Evolutionary conservation across 1,140 invertebrate species (phyloP), one percentile per base, ranked within the genome.

Genomic region (Dysdera silvatica): DNA sequence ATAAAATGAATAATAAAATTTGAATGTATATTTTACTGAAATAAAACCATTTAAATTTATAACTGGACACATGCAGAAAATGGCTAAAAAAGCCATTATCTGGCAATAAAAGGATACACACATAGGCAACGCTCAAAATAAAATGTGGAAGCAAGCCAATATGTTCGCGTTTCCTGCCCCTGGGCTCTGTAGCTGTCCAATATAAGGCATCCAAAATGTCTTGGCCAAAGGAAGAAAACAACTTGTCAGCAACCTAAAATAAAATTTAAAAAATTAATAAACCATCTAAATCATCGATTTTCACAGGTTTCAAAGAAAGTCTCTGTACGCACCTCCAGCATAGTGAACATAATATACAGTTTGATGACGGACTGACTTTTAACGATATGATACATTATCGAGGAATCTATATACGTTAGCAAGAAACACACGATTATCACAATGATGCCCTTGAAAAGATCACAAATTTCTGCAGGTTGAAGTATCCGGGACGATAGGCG

Each of bases 311-410:
- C n/a, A n/a, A n/a, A n/a, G n/a, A n/a, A n/a, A n/a, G n/a, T n/a
- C n/a, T n/a, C n/a, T n/a, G n/a, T n/a, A 47, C 73, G 72, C 75
- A 87, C 95, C 81, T 99, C 97, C 51, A 99, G 78, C 93, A 99
- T 98, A 79, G 99, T 99, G 75, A 95, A 99, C 79, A 99, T 97
- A 74, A 99, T 95, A 75, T 99, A 99, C 48, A 99, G 79, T 75
- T 99, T 99, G 73, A 99, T 98, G 49, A 98, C 91, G 55, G 94
- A 95, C 74, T 99, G 97, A 71, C 91, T 95, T 76, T 98, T 94
- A 28, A 99, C 95, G 67, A 98, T 80, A 78, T 99, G 97, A 78
- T 99, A 99, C 80, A 99, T 87, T 81, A 98, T 91, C 66, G 95
- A 97, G 12, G 94, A 97, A 75, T 99, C 96, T 56, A 98, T 85